Percentiles rank a stretch among this genome's conserved stretches.
Evolutionary conservation across 2,113 vertebrate species (phyloP).

Genomic region (Toxostoma redivivum): DNA sequence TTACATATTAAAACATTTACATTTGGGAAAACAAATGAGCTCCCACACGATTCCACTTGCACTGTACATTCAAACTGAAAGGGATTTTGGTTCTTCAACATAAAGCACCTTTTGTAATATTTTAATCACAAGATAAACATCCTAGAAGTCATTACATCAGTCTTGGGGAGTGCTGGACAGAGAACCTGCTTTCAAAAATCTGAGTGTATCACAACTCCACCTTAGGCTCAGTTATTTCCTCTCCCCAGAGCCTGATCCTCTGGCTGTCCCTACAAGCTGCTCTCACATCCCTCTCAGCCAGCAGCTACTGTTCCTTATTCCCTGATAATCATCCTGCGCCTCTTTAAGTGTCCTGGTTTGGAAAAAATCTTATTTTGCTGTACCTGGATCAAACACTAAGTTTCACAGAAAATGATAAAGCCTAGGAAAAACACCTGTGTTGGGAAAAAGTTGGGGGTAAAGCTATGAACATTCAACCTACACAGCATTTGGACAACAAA

Average conservation of each 20-base stretch:
- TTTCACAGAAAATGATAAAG: not conserved
- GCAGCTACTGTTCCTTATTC: not conserved
- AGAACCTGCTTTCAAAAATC: not conserved
- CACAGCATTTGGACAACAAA: not conserved
- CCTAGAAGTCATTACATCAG: not conserved
- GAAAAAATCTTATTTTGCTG: not conserved
- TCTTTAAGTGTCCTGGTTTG: not conserved
- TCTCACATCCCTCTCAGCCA: not conserved
- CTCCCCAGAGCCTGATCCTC: not conserved
- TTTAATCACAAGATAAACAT: constrained; percentile 51
- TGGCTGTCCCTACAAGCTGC: not conserved
- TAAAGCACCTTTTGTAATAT: constrained; percentile 64
- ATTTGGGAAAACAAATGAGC: constrained; percentile 22
- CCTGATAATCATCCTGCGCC: not conserved
- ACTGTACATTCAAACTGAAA: constrained; percentile 47
- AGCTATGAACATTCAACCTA: not conserved
- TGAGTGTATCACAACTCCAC: not conserved
- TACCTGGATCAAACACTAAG: not conserved
- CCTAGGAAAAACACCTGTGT: not conserved
- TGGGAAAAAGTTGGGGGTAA: not conserved
- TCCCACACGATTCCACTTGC: constrained; percentile 33
- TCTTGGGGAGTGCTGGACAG: not conserved
- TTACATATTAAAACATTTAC: constrained; percentile 45
- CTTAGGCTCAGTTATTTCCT: not conserved
- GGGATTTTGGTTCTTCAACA: constrained; percentile 53